Base-by-base conservation (phyloP, 2,797 vertebrate genomes). In the Emys orbicularis region DNA sequence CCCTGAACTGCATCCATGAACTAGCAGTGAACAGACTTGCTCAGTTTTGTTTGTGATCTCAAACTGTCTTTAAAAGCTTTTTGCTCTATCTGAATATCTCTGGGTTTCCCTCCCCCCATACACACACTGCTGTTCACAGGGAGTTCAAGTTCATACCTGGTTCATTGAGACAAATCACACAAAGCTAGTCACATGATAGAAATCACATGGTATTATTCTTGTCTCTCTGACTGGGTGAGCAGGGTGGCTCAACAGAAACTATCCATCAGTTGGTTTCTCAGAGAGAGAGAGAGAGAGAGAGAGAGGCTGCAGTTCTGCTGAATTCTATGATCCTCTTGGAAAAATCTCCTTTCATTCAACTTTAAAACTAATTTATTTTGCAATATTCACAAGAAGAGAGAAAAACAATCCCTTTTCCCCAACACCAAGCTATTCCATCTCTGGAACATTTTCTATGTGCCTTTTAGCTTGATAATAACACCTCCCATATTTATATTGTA, bases 91-190 rank as follows among this genome's bases (percentile, higher is more conserved):
- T 77, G 16, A 47, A 85, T 91, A 84, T 52, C 77, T 34, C 1
- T 15, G 13, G 13, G 0, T 86, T 18, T 53, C 90, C 90, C 34
- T 5, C n/a, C 5, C 18, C 3, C 9, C 83, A 0, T 13, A 18
- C 0, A 8, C 84, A 0, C 13, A 18, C 1, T 1, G 4, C 3
- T 15, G 12, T 47, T 83, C 54, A 49, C 27, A 52, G 7, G 16
- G 1, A 54, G 85, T 89, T 81, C 68, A 86, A 18, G 41, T 80
- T 83, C n/a, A 77, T 34, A 18, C 3, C 18, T 82, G 7, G n/a
- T 56, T 93, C 27, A n/a, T 2, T 54, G 52, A 72, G 49, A 80
- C 6, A 87, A 90, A 68, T 44, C 19, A 2, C 37, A 81, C n/a
- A 81, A 9, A 77, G 37, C 57, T 34, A 47, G 6, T 86, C 54